A percentile compares a stretch with the other conserved stretches of the same genome.
phyloP scores from a whole-genome alignment of 2,113 vertebrate species.

The Microcebus ravelobensis region DNA sequence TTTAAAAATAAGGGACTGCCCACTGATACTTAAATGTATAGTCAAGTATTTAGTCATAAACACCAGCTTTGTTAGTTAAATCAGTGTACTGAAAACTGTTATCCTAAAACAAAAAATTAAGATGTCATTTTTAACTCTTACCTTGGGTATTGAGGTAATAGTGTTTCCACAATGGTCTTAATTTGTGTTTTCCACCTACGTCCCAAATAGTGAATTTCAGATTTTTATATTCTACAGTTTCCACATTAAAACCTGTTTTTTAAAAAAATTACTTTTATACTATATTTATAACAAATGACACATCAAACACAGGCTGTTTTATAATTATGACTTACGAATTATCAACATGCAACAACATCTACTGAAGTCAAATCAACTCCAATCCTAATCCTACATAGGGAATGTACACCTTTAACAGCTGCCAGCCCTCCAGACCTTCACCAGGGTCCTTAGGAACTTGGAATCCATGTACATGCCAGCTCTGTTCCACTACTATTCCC shows the following conservation, averaged over 20 bases:
- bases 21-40: not conserved
- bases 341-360: not conserved
- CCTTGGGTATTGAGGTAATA: constrained; percentile 99
- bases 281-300: constrained; percentile 47
- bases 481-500: not conserved
- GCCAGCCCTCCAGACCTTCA: not conserved
- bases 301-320: constrained; percentile 40
- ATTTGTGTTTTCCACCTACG: constrained; percentile 98
- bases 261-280: constrained; percentile 60
- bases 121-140: constrained; percentile 75
- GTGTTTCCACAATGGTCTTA: constrained; percentile 98
- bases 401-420: not conserved
- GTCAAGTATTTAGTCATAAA: constrained; percentile 9
- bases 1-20: not conserved
- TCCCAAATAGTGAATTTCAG: constrained; percentile 99
- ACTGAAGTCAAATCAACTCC: not conserved
- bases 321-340: constrained; percentile 15
- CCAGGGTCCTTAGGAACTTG: not conserved
- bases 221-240: constrained; percentile 99
- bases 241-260: constrained; percentile 94
- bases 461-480: not conserved
- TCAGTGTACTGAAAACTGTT: not conserved
- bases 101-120: constrained; percentile 47
- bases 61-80: constrained; percentile 46
- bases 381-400: not conserved